These are phyloP conservation scores for Macrotrachela quadricornifera DNA, from an alignment of 1,140 invertebrate species.

Conservation along the genomic window DNA sequence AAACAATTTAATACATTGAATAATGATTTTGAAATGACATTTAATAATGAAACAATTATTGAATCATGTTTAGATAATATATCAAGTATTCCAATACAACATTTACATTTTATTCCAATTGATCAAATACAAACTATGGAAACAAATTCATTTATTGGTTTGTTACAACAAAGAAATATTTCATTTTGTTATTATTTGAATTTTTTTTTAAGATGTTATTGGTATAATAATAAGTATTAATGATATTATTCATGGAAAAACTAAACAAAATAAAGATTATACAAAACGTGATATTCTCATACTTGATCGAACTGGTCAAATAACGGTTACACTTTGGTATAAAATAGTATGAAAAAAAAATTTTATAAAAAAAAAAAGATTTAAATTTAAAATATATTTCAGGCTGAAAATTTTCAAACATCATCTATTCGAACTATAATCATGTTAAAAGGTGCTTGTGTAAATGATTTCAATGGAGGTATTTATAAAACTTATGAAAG, in stretches of 20 bases:
- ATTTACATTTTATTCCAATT: too few species aligned
- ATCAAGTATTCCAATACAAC: too few species aligned
- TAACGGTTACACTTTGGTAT: too few species aligned
- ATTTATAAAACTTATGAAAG: too few species aligned
- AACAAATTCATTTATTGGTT: too few species aligned
- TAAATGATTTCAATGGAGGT: too few species aligned
- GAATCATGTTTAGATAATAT: slow-evolving; percentile 29
- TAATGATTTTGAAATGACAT: slow-evolving; percentile 86
- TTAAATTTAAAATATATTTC: slow-evolving; percentile 36
- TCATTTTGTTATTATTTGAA: slow-evolving; percentile 42
- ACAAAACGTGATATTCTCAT: slow-evolving; percentile 67
- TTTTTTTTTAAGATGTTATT: slow-evolving; percentile 49
- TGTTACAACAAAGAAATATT: slow-evolving; percentile 40
- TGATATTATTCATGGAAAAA: slow-evolving; percentile 49
- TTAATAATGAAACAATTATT: slow-evolving; percentile 46
- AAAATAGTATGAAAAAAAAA: slow-evolving; percentile 28
- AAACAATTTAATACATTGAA: slow-evolving; percentile 60
- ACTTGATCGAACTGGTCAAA: slow-evolving; percentile 40
- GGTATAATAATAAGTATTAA: slow-evolving; percentile 55
- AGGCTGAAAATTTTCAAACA: slow-evolving; percentile 18
- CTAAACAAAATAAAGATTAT: slow-evolving; percentile 51
- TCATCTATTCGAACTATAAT: background rate
- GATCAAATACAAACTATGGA: too few species aligned
- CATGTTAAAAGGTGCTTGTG: background rate
- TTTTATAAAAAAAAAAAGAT: slow-evolving; percentile 43